Base-by-base conservation (phyloP, 2,113 vertebrate species). In the Piaya cayana region DNA sequence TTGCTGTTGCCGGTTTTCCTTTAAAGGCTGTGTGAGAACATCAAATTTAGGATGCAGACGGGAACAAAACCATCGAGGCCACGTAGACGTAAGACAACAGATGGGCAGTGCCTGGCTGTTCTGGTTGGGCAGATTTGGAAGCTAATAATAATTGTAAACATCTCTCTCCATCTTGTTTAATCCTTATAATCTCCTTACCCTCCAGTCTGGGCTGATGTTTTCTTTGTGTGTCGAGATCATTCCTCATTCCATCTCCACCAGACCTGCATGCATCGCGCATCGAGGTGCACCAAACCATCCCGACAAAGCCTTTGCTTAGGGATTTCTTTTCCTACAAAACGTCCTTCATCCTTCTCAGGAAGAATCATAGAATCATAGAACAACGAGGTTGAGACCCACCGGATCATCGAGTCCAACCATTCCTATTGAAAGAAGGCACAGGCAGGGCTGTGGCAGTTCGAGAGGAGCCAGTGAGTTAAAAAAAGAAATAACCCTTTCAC, bases 111-210 rank as follows among this genome's bases (percentile, higher is more conserved):
- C 74, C 87, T 12, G 4, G 43, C 68, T 86, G 92, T n/a, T 86
- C 79, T 27, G 82, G 17, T 17, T 7, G 88, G 84, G 84, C 64
- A 67, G 94, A 92, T 90, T 88, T 76, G 0, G 76, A 71, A 90
- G 97, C 91, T 95, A 86, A 96, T 95, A 93, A 95, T 92, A 83
- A 94, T 82, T 79, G 81, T 86, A 88, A 96, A 90, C 95, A 88
- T 86, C 82, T 76, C 91, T 23, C 67, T 47, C 80, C 70, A 18
- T 45, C 76, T 70, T 67, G n/a, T 55, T 88, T 93, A 93, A 96
- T 86, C 93, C 89, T 43, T 17, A 8, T 90, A 88, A 97, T 97
- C 96, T 90, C 72, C 90, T 95, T 96, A 80, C 47, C 60, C 55
- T 13, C 55, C 65, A 32, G 64, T 15, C 34, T 34, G 2, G 79